These are phyloP conservation scores for Dione vanillae DNA, from an alignment of 2,888 invertebrate genomes.

Conservation along the genomic window DNA sequence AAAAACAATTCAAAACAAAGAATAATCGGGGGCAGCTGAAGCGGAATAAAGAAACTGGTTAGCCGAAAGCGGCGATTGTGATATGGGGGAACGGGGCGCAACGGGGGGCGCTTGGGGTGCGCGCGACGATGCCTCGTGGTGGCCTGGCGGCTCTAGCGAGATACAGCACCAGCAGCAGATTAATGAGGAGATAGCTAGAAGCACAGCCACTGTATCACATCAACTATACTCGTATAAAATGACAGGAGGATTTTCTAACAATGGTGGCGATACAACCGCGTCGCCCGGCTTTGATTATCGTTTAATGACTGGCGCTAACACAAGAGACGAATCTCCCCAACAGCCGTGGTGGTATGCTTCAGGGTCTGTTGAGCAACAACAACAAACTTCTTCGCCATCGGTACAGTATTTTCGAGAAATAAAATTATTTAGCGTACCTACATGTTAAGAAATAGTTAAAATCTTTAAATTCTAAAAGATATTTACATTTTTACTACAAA, in stretches of 20 bases:
- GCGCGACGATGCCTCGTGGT: slow-evolving; percentile 84
- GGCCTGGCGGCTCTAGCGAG: slow-evolving; percentile 80
- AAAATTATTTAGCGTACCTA: background rate
- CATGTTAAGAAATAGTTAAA: background rate
- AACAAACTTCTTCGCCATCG: slow-evolving; percentile 78
- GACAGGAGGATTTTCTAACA: slow-evolving; percentile 91
- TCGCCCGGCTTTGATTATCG: slow-evolving; percentile 90
- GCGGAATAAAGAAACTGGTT: slow-evolving; percentile 77
- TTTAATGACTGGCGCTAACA: slow-evolving; percentile 85
- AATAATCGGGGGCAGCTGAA: slow-evolving; percentile 60
- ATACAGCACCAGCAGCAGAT: slow-evolving; percentile 80
- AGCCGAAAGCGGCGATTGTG: slow-evolving; percentile 72
- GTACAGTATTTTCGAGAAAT: slow-evolving; percentile 56
- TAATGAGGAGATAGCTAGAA: slow-evolving; percentile 78
- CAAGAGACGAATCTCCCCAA: slow-evolving; percentile 77
- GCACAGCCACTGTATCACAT: slow-evolving; percentile 83
- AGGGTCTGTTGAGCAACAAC: slow-evolving; percentile 83
- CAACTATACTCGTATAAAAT: slow-evolving; percentile 94
- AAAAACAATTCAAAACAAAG: slow-evolving; percentile 58
- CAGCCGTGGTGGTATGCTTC: slow-evolving; percentile 91
- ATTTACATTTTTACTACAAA: background rate
- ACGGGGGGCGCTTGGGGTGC: slow-evolving; percentile 84
- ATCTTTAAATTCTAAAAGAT: background rate
- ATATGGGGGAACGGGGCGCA: slow-evolving; percentile 82
- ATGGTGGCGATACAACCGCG: slow-evolving; percentile 85